phyloP scores from a whole-genome alignment of 1,140 invertebrate genomes.

The Drosophila persimilis region DNA sequence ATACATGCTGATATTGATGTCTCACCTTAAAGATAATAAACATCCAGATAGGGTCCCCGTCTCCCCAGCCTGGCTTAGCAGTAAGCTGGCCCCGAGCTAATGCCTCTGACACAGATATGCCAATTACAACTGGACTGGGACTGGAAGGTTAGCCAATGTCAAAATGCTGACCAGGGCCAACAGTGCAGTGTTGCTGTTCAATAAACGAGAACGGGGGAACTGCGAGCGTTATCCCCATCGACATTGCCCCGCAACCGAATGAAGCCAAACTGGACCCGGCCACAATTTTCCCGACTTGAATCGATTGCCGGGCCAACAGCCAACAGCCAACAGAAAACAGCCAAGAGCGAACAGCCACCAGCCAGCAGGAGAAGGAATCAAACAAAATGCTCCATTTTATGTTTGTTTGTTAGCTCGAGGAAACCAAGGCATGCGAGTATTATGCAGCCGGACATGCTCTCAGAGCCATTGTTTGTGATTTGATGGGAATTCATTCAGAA shows the following conservation, averaged over 20 bases:
- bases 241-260: constrained; percentile 16
- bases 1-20: constrained; percentile 22
- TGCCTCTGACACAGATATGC: constrained; percentile 59
- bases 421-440: constrained; percentile 57
- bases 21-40: constrained; percentile 32
- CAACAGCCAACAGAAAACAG: constrained; percentile 16
- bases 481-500: constrained; percentile 24
- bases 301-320: constrained; percentile 27
- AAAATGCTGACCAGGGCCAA: constrained; percentile 38
- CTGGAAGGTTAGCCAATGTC: constrained; percentile 31
- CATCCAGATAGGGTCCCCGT: neutral
- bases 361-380: constrained; percentile 20
- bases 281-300: constrained; percentile 9
- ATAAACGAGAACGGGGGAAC: constrained; percentile 28
- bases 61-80: constrained; percentile 25
- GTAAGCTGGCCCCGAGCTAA: constrained; percentile 26
- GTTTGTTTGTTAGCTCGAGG: constrained; percentile 49
- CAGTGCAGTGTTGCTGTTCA: constrained; percentile 37
- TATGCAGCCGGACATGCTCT: constrained; percentile 66
- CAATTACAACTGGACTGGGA: constrained; percentile 65
- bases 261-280: neutral
- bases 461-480: constrained; percentile 50
- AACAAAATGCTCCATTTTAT: constrained; percentile 62
- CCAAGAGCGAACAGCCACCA: constrained; percentile 13
- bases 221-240: constrained; percentile 32